Evolutionary conservation across 1,140 invertebrate genomes (phyloP).

Genomic region (Aphidius gifuensis): DNA sequence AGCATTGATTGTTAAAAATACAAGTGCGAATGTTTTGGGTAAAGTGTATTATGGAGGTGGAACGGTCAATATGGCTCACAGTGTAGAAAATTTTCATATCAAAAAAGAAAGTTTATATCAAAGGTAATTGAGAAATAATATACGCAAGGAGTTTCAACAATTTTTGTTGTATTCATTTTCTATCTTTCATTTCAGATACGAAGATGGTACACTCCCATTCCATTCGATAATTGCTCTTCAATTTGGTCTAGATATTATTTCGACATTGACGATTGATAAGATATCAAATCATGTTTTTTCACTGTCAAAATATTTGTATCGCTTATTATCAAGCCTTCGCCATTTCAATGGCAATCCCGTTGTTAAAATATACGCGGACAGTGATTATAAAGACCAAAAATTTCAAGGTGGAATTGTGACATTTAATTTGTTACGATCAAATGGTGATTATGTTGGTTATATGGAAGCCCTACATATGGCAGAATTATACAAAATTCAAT

Average conservation of each 20-base stretch:
- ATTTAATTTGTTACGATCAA: slow-evolving; percentile 80
- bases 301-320: slow-evolving; percentile 72
- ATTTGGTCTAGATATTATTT: slow-evolving; percentile 75
- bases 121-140: slow-evolving; percentile 56
- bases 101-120: slow-evolving; percentile 66
- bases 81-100: slow-evolving; percentile 66
- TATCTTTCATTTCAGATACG: slow-evolving; percentile 68
- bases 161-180: slow-evolving; percentile 1
- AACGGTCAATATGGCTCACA: slow-evolving; percentile 79
- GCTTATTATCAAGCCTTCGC: slow-evolving; percentile 61
- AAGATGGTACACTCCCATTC: slow-evolving; percentile 91
- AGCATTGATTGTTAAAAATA: slow-evolving; percentile 77
- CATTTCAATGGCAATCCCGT: slow-evolving; percentile 75
- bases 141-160: slow-evolving; percentile 9
- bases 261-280: slow-evolving; percentile 62
- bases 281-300: slow-evolving; percentile 74
- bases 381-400: slow-evolving; percentile 60
- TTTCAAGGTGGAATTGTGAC: slow-evolving; percentile 83
- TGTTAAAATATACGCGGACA: slow-evolving; percentile 71
- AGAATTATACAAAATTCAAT: slow-evolving; percentile 77
- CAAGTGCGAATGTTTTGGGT: slow-evolving; percentile 61
- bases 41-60: slow-evolving; percentile 90
- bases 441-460: slow-evolving; percentile 82
- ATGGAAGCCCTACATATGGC: slow-evolving; percentile 87
- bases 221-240: slow-evolving; percentile 78